Evolutionary conservation across 2,888 invertebrate species (phyloP).

Genomic region (Euproctis similis): DNA sequence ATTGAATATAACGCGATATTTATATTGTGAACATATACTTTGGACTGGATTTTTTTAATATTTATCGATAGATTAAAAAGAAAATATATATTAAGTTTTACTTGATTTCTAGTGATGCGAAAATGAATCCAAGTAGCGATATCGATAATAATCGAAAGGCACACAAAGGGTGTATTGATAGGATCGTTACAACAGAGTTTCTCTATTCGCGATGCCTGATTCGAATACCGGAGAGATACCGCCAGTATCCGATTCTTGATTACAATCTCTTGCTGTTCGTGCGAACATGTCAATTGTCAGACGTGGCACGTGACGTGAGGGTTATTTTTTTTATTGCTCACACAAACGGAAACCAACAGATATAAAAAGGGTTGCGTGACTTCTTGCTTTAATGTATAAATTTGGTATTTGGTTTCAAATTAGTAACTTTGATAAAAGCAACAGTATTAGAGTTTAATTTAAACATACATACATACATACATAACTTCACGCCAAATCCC

Average conservation of each 20-base stretch:
- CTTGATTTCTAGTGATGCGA: no score
- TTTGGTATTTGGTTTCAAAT: no score
- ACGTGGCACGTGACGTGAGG: slow-evolving; percentile 15
- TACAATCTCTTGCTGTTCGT: slow-evolving; percentile 33
- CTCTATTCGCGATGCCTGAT: slow-evolving; percentile 28
- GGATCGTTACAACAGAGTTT: slow-evolving; percentile 24
- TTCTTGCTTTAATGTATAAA: neutral
- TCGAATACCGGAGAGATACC: slow-evolving; percentile 26
- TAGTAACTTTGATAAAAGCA: no score
- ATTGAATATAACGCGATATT: no score
- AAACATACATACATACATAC: no score
- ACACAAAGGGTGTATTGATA: slow-evolving; percentile 22
- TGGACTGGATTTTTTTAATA: no score
- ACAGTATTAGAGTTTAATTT: no score
- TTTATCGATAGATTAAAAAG: no score
- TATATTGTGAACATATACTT: no score
- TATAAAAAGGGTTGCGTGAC: neutral
- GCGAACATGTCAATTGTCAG: slow-evolving; percentile 33
- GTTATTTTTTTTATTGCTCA: slow-evolving; percentile 3
- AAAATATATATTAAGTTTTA: no score
- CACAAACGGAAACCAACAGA: neutral
- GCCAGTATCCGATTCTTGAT: slow-evolving; percentile 38
- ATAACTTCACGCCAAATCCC: no score
- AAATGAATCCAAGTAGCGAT: no score
- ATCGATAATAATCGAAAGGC: slow-evolving; percentile 25